phyloP scores from a whole-genome alignment of 30 jellyfish, hydroid and myxozoan species.

The Turritopsis rubra region DNA sequence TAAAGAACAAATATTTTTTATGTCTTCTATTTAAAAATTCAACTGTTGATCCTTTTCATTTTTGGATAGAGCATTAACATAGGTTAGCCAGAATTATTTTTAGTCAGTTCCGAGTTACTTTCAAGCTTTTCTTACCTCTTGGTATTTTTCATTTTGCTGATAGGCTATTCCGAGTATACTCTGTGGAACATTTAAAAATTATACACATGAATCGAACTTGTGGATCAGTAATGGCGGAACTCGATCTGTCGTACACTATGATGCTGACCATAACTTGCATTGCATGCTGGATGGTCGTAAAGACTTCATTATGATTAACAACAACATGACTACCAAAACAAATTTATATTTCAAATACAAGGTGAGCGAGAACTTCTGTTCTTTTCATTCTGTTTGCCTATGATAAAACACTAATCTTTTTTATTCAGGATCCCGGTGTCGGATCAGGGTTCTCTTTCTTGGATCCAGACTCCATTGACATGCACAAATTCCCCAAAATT shows the following conservation, averaged over 20 bases:
- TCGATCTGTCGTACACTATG: constrained; percentile 82
- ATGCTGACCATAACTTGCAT: constrained; percentile 87
- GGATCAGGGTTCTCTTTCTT: constrained; percentile 86
- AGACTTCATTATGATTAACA: constrained; percentile 76
- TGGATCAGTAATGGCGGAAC: constrained; percentile 94
- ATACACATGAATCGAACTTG: constrained; percentile 74
- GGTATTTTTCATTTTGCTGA: background rate
- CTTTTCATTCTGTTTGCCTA: no score
- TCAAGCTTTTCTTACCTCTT: background rate
- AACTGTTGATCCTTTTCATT: no score
- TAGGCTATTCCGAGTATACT: constrained; percentile 81
- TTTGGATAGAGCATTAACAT: no score
- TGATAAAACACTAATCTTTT: background rate
- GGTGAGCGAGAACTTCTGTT: no score
- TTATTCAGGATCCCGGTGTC: constrained; percentile 41
- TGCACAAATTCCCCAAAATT: constrained; percentile 50
- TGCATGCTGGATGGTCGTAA: constrained; percentile 87
- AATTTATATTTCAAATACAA: constrained; percentile 18
- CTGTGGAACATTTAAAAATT: constrained; percentile 80
- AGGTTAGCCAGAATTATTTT: no score
- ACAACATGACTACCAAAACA: constrained; percentile 30
- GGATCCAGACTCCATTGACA: constrained; percentile 70
- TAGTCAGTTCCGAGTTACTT: no score
- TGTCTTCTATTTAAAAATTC: no score
- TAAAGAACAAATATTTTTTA: no score